Base-by-base conservation (phyloP, 2,113 vertebrate species). In the Lethenteron reissneri region DNA sequence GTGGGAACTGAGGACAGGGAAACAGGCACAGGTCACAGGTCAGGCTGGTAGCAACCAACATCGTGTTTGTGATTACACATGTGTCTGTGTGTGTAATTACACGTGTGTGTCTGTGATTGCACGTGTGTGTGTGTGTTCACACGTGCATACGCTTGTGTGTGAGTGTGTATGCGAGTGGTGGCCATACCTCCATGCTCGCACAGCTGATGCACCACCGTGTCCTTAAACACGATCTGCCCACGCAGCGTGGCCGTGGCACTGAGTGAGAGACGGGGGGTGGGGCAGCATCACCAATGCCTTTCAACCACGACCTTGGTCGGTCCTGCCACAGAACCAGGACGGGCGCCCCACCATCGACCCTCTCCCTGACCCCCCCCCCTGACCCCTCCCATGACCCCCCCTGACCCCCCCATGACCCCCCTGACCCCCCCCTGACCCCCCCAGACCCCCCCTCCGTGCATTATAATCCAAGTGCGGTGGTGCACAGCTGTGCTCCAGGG, bases 151-250 rank as follows among this genome's bases (percentile, higher is more conserved):
- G 64, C 25, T n/a, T 68, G 64, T 68, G 64, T 68, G 64, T 19
- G 17, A 19, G 17, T 68, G 62, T 68, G 64, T 68, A 25, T 68
- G 64, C 64, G 11, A 17, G 64, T 68, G 11, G 11, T 68, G 11
- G 17, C 73, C 85, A 89, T 81, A 99, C 94, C 91, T 90, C 92
- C 94, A 76, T 91, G 87, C 79, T 99, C 92, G 81, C 94, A 99
- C 71, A 99, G 80, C 76, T 97, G 94, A 77, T 95, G 91, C 76
- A 89, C 94, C 82, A 96, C 82, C 72, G 91, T 87, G 82, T 97
- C 94, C 83, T 99, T 99, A 83, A 99, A 99, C 80, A 97, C 85
- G 78, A 97, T 87, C 84, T 99, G 92, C 79, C 91, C 94, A 74
- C 85, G 84, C 60, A 92, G 86, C 71, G 90, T 95, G 73, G 94